Percentiles rank a stretch among this genome's conserved stretches.
Evolutionary conservation across 2,113 vertebrate genomes (phyloP).

Genomic region (Sapayoa aenigma): DNA sequence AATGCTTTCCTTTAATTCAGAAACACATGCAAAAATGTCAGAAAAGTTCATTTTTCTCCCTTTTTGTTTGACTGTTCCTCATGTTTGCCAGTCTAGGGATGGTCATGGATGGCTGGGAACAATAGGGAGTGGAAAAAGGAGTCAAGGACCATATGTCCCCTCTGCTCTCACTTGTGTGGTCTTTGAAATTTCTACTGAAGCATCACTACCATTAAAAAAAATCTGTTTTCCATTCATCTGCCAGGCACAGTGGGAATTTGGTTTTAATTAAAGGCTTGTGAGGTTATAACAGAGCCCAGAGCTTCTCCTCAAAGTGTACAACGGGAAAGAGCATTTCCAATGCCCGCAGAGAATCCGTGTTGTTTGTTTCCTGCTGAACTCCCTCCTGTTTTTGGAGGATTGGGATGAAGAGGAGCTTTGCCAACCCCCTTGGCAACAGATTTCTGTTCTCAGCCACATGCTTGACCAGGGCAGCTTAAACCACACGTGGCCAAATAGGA

Average conservation of each 20-base stretch:
- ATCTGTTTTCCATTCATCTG: background rate
- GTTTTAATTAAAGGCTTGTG: background rate
- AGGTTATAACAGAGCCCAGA: background rate
- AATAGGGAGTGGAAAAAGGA: background rate
- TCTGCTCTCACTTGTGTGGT: background rate
- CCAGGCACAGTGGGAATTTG: background rate
- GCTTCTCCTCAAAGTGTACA: background rate
- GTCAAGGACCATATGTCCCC: background rate
- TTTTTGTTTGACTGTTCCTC: background rate
- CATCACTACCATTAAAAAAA: background rate
- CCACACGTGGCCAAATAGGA: accelerated
- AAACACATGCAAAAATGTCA: background rate
- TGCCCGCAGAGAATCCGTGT: accelerated
- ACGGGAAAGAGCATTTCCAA: background rate
- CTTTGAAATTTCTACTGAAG: background rate
- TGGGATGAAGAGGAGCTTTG: background rate
- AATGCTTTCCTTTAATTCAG: background rate
- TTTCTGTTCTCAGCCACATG: background rate
- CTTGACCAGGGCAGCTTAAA: background rate
- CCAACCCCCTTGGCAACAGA: background rate
- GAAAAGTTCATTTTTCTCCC: background rate
- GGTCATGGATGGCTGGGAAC: background rate
- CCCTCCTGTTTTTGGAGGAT: background rate
- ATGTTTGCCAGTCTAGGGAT: background rate
- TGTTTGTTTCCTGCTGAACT: background rate